Base-by-base conservation (phyloP, 2,113 vertebrate genomes). In the Festucalex cinctus region DNA sequence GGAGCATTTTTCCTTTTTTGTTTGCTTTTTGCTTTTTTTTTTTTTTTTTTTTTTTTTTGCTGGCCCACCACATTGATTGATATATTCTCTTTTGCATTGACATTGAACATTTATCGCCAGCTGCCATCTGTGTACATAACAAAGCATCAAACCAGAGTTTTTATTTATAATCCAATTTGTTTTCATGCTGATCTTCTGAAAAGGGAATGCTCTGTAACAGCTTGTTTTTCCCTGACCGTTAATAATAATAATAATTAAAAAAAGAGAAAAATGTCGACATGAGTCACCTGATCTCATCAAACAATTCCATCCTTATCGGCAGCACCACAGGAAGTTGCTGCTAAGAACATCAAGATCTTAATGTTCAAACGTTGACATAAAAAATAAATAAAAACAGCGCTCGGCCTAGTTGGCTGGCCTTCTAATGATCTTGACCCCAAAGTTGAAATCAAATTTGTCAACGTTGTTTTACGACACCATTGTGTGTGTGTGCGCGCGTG, bases 391-490 rank as follows among this genome's bases (percentile, higher is more conserved):
- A 71, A 32, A 3, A 17, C 14, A 17, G 39, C 8, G 22, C 43
- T 36, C n/a, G 54, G 26, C 70, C 68, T 49, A 63, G 36, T 74
- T 64, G 16, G 20, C 60, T 54, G 0, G 32, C 68, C 49, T 3
- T 66, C 28, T 14, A 66, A 65, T 41, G 35, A 57, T 78, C 69
- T 77, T 73, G 74, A 76, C 63, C 28, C 59, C 26, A 65, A 65
- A 35, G 46, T n/a, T n/a, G 49, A 49, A 56, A 49, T 80, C 70
- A 14, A 68, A 75, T 69, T 61, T 49, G 9, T 39, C 69, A 16
- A 65, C 63, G 6, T 14, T 3, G 73, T 86, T 89, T 92, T 91
- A 91, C 66, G 37, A 85, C 76, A 56, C 70, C 43, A 6, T 84
- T 67, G 75, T 73, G 49, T 70, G 59, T 46, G 49, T 54, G 63